Base-by-base conservation (phyloP, 2,888 invertebrate genomes). In the Eumerus sabulonum region DNA sequence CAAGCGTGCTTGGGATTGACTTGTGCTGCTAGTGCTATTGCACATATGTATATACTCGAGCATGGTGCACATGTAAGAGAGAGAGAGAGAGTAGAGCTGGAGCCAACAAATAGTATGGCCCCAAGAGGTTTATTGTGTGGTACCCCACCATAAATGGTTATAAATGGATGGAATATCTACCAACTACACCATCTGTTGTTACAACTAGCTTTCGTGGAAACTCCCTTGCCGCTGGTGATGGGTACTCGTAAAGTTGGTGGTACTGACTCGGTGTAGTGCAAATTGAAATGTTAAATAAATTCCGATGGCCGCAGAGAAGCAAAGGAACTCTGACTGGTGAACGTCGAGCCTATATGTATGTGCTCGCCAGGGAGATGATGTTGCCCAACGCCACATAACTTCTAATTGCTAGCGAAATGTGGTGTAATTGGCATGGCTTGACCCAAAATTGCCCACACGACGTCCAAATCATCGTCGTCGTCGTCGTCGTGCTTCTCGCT, bases 211-310 rank as follows among this genome's bases (percentile, higher is more conserved):
- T 40, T 40, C 40, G 40, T 40, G 7, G 27, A 4, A 27, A 27
- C 27, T 27, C 27, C 27, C 27, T 27, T 27, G 27, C 27, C 27
- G 27, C 2, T 7, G 27, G 27, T 27, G 27, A 27, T 27, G 27
- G n/a, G n/a, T n/a, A 36, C 36, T 36, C 36, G 40, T 40, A 7
- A 7, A 3, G 40, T 40, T 11, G 27, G 27, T 27, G 27, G 40
- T 9, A 40, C n/a, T 14, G 53, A 38, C 16, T 68, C 13, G 17
- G 48, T 40, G 1, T 71, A 66, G 76, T 73, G 77, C 73, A 77
- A 77, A 77, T 77, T 77, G 73, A 77, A 77, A 77, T 77, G 77
- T 77, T 77, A 77, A 77, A 77, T 63, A 57, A 62, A 77, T 77
- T 77, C 73, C 77, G 63, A 68, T 73, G 73, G 67, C 36, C 47